Evolutionary conservation across 1,140 invertebrate species (phyloP).

Genomic region (Cyclina sinensis): DNA sequence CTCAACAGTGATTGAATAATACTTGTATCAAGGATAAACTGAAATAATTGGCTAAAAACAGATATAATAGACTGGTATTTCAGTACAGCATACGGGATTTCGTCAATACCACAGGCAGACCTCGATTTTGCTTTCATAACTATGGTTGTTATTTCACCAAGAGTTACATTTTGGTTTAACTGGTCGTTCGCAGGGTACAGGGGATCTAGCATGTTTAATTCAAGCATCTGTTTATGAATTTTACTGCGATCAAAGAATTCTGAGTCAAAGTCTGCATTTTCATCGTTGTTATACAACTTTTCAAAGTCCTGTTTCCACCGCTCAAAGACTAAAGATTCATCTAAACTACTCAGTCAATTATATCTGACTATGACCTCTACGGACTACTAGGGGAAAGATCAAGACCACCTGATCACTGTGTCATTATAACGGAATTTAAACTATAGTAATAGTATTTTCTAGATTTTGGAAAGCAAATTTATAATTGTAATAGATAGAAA

Average conservation of each 20-base stretch:
- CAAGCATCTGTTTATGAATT: conserved; percentile 30
- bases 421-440: too few relatives aligned
- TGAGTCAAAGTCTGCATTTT: not conserved
- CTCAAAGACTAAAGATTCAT: not conserved
- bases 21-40: not conserved
- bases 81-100: conserved; percentile 26
- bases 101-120: too few relatives aligned
- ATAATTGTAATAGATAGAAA: too few relatives aligned
- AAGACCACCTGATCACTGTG: too few relatives aligned
- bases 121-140: not conserved
- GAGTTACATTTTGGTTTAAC: conserved; percentile 4
- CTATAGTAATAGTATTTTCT: too few relatives aligned
- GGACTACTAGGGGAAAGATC: too few relatives aligned
- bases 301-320: conserved; percentile 52
- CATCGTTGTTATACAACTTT: conserved; percentile 36
- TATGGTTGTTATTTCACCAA: not conserved
- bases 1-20: too few relatives aligned
- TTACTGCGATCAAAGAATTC: conserved; percentile 40
- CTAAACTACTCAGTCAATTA: not conserved
- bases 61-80: not conserved
- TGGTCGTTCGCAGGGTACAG: not conserved
- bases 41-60: not conserved
- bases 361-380: conserved; percentile 20
- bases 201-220: conserved; percentile 36
- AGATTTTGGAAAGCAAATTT: too few relatives aligned